These are phyloP conservation scores for Monopterus albus DNA, from an alignment of 2,113 vertebrate genomes.

Conservation along the genomic window DNA sequence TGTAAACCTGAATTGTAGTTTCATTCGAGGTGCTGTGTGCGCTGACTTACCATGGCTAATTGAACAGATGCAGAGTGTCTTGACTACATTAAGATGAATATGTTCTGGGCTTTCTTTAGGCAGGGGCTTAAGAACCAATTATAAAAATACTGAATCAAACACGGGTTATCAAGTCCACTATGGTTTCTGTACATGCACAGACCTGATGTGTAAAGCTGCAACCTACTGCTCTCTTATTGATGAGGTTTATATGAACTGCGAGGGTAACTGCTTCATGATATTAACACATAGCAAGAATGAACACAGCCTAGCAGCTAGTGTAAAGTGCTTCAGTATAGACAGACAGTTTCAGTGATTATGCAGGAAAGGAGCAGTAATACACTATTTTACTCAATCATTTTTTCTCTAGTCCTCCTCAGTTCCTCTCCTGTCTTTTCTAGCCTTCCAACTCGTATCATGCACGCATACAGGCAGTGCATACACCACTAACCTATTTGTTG, in stretches of 20 bases:
- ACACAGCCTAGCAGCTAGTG: neutral
- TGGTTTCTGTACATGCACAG: neutral
- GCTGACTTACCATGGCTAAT: slow-evolving; percentile 6
- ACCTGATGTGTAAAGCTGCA: slow-evolving; percentile 10
- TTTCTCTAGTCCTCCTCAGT: neutral
- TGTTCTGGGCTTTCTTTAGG: neutral
- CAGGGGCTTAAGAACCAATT: neutral
- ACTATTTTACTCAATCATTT: no score
- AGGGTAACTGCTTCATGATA: slow-evolving; percentile 22
- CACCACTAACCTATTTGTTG: no score
- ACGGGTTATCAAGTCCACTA: neutral
- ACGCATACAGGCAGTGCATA: no score
- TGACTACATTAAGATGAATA: slow-evolving; percentile 14
- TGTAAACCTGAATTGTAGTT: neutral
- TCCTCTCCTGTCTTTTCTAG: neutral
- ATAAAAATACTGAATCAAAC: slow-evolving; percentile 16
- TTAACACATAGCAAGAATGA: neutral
- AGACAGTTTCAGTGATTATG: slow-evolving; percentile 20
- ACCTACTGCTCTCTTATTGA: slow-evolving; percentile 6
- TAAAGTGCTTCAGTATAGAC: slow-evolving; percentile 25
- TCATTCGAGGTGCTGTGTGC: neutral
- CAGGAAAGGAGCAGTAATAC: slow-evolving; percentile 28
- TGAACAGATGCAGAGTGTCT: slow-evolving; percentile 12
- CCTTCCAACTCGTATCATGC: slow-evolving; percentile 22
- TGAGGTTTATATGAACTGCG: neutral